Conservation (phyloP, 2,888 invertebrate genomes). For the Eurytoma californica region DNA sequence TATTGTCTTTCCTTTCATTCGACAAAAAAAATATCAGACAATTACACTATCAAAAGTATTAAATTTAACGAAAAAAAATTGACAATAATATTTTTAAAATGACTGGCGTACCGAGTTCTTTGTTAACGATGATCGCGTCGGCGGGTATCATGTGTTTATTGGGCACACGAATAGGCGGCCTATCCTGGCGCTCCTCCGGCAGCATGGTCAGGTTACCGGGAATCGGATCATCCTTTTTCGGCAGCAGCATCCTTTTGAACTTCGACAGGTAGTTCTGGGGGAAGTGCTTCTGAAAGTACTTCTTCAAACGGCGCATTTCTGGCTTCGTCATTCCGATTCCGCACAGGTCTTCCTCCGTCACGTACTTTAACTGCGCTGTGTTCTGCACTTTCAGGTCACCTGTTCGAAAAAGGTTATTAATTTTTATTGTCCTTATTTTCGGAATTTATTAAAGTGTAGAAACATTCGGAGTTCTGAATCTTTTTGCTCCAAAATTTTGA, state of each 20-base stretch:
- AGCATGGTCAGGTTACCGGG: conserved; percentile 69
- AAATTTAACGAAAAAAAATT: too few species aligned
- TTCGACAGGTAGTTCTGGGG: conserved; percentile 95
- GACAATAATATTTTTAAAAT: too few species aligned
- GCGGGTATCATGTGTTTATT: conserved; percentile 91
- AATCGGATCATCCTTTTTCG: conserved; percentile 76
- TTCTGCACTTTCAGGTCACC: conserved; percentile 90
- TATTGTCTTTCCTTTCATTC: too few species aligned
- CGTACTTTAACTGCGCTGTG: conserved; percentile 94
- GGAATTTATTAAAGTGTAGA: too few species aligned
- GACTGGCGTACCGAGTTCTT: conserved; percentile 82
- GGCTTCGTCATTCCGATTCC: conserved; percentile 96
- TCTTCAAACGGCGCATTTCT: conserved; percentile 94
- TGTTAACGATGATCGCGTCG: conserved; percentile 93
- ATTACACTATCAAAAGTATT: too few species aligned
- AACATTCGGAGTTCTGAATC: too few species aligned
- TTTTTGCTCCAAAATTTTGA: too few species aligned
- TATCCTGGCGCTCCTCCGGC: conserved; percentile 72
- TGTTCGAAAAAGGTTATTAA: conserved; percentile 44
- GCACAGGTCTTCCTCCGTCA: conserved; percentile 92
- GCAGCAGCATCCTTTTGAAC: conserved; percentile 88
- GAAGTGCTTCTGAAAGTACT: conserved; percentile 94
- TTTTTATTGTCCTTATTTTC: too few species aligned
- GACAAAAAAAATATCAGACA: too few species aligned
- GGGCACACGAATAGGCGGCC: conserved; percentile 79